Evolutionary conservation across 2,888 invertebrate genomes (phyloP), one percentile per base, ranked within the genome.

Genomic region (Rotaria macrura): DNA sequence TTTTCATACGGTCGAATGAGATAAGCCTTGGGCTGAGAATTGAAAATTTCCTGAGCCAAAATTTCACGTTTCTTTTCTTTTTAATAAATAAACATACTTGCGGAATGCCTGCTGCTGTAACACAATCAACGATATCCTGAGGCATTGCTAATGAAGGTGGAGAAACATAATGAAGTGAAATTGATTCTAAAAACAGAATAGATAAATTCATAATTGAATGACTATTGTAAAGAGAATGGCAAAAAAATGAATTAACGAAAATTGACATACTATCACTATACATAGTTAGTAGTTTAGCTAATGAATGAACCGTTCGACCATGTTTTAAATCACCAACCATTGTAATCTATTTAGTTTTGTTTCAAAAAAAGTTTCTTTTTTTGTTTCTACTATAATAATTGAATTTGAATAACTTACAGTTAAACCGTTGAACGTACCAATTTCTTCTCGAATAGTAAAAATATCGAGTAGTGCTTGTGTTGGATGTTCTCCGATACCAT

Each of bases 241-340:
- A 3, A n/a, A 83, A 17, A n/a, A 38, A 38, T 9, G 17, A 10
- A 10, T 14, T 14, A n/a, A n/a, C 12, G 12, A 90, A 14, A 49
- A 17, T 49, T 97, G 98, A 87, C 95, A 94, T 85, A 99, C 91
- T 87, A 95, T 95, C 0, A 98, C 95, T 90, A 91, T 99, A 99
- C 55, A 96, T 92, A 0, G 97, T 97, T 85, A 99, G 92, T 20
- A 99, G 93, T 87, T 95, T 93, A 10, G 97, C 97, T 86, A 99
- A 92, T 0, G 98, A 99, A 91, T 99, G 99, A 0, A 99, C 99
- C 3, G 99, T 99, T 57, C 99, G 93, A 0, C 99, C 98, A 91
- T 99, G 95, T 91, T 96, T 97, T 88, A 99, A 92, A 91, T 99
- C 99, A 10, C 99, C 99, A 38, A 98, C 97, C 94, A 99, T 94